phyloP scores from a whole-genome alignment of 2,888 invertebrate species.

The Philopedon plagiatum region DNA sequence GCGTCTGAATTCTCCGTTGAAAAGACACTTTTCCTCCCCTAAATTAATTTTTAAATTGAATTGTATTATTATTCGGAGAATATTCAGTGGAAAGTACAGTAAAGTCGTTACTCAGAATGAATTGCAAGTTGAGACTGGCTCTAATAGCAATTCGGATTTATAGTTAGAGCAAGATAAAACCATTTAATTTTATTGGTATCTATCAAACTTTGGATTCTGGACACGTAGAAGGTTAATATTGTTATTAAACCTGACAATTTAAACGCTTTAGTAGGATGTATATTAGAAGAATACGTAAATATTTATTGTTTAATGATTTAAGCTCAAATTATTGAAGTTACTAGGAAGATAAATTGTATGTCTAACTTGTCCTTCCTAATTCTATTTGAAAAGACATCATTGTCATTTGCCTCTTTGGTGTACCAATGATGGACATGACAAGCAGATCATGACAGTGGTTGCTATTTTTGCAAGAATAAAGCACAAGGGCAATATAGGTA shows the following conservation, averaged over 20 bases:
- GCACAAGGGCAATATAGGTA: no score
- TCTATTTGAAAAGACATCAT: no score
- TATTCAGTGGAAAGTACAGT: constrained; percentile 35
- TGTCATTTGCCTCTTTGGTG: no score
- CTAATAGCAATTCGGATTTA: constrained; percentile 65
- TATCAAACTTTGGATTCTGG: constrained; percentile 49
- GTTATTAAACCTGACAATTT: constrained; percentile 7
- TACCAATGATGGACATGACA: no score
- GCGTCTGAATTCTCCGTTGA: constrained; percentile 8
- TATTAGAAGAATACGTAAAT: no score
- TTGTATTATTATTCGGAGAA: constrained; percentile 55
- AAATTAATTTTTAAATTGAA: constrained; percentile 53
- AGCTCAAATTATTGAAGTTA: no score
- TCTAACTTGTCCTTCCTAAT: no score
- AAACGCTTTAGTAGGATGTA: not conserved
- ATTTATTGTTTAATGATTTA: no score
- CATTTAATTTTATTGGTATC: constrained; percentile 65
- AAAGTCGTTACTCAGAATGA: constrained; percentile 43
- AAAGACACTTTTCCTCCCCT: constrained; percentile 36
- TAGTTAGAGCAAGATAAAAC: constrained; percentile 62
- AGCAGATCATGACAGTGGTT: no score
- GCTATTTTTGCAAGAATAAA: no score
- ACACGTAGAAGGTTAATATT: constrained; percentile 21
- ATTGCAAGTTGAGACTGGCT: constrained; percentile 54
- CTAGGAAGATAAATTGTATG: no score